phyloP scores from a whole-genome alignment of 1,140 invertebrate species.

The Hyposmocoma kahamanoa region DNA sequence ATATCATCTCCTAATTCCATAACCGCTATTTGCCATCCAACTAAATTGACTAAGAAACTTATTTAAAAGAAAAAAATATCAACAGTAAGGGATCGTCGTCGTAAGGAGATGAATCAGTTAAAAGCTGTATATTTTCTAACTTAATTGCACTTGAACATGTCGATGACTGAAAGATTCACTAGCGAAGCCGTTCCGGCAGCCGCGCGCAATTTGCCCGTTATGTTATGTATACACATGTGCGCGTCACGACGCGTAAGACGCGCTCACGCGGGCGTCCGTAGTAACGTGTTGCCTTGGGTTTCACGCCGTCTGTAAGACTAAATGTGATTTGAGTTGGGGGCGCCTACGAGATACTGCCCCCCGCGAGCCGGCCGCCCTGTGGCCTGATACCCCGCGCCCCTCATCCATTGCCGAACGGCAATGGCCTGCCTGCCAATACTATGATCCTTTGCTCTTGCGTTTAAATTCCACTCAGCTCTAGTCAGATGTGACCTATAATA shows the following conservation, averaged over 20 bases:
- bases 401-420: slow-evolving; percentile 11
- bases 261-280: not conserved
- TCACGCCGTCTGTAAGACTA: slow-evolving; percentile 41
- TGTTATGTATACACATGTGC: not conserved
- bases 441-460: not conserved
- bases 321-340: slow-evolving; percentile 50
- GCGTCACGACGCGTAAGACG: not conserved
- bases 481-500: too few species aligned
- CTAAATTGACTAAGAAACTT: slow-evolving; percentile 16
- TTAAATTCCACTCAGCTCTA: too few species aligned
- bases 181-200: too few species aligned
- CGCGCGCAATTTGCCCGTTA: too few species aligned
- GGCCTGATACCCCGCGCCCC: not conserved
- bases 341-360: slow-evolving; percentile 39
- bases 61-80: too few species aligned
- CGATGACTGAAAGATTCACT: too few species aligned
- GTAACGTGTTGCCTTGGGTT: slow-evolving; percentile 27
- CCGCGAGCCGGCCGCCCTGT: slow-evolving; percentile 23
- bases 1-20: slow-evolving; percentile 58
- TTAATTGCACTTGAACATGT: too few species aligned
- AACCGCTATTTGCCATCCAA: slow-evolving; percentile 38
- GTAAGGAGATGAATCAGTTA: too few species aligned
- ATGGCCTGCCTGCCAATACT: slow-evolving; percentile 12
- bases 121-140: too few species aligned
- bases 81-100: too few species aligned